Conservation (phyloP, 2,113 vertebrate species). For the Corynorhinus townsendii region DNA sequence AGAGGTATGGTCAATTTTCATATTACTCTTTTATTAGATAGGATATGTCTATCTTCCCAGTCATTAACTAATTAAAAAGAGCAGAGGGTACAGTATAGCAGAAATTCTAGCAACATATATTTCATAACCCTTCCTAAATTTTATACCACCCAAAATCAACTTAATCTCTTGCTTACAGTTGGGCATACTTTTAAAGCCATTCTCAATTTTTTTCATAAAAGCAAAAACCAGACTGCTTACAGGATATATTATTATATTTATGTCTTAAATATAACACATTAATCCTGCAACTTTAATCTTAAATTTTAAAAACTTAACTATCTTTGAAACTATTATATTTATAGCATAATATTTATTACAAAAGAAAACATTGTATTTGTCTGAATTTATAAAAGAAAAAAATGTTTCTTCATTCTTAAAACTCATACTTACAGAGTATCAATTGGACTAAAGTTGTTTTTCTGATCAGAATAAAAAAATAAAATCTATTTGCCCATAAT, state of each 20-base stretch:
- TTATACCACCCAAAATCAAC: not conserved
- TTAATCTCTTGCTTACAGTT: not conserved
- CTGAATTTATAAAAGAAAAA: not conserved
- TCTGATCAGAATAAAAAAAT: constrained; percentile 27
- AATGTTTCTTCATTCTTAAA: not conserved
- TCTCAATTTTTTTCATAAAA: not conserved
- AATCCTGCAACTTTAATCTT: not conserved
- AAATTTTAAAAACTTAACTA: not conserved
- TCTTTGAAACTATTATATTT: not conserved
- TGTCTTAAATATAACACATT: not conserved
- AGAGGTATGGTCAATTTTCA: no score
- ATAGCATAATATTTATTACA: not conserved
- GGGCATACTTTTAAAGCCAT: not conserved
- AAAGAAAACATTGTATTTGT: not conserved
- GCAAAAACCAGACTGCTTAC: not conserved
- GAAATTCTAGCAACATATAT: not conserved
- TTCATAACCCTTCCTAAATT: not conserved
- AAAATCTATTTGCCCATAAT: not conserved
- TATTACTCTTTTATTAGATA: no score
- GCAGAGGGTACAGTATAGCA: not conserved
- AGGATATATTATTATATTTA: not conserved
- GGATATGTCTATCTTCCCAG: not conserved
- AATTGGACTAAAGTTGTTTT: not conserved
- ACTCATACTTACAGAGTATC: not conserved
- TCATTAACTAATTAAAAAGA: not conserved